These are phyloP conservation scores for Tipula vernalis DNA, from an alignment of 2,888 invertebrate species.

Conservation along the genomic window DNA sequence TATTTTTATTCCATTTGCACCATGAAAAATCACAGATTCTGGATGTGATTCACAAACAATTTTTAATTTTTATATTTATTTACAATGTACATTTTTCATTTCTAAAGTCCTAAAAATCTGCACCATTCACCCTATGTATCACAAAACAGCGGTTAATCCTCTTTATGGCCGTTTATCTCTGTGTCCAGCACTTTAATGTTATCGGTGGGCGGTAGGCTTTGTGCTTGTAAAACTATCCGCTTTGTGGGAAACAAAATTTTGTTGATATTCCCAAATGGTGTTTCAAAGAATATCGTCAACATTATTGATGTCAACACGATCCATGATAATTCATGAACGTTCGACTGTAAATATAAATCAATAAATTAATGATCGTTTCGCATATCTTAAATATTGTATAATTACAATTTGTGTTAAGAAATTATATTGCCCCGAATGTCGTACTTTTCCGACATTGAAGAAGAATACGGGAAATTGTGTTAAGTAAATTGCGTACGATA, in stretches of 20 bases:
- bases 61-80: background rate
- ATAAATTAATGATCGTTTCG: background rate
- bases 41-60: background rate
- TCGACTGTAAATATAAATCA: constrained; percentile 38
- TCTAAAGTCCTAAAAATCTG: background rate
- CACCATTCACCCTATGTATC: background rate
- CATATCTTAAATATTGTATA: background rate
- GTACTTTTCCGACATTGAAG: constrained; percentile 50
- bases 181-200: background rate
- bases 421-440: constrained; percentile 43
- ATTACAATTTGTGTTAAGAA: constrained; percentile 44
- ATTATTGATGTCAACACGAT: constrained; percentile 42
- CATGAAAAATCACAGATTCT: background rate
- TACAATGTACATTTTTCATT: background rate
- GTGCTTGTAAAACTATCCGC: background rate
- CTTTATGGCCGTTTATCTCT: background rate
- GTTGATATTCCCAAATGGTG: constrained; percentile 56
- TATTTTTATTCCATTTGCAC: background rate
- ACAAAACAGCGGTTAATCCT: background rate
- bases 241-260: constrained; percentile 33
- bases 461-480: constrained; percentile 61
- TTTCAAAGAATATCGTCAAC: constrained; percentile 50
- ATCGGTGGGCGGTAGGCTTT: background rate
- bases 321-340: constrained; percentile 44
- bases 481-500: constrained; percentile 57